Evolutionary conservation across 2,113 vertebrate genomes (phyloP).

Genomic region (Megalops atlanticus): DNA sequence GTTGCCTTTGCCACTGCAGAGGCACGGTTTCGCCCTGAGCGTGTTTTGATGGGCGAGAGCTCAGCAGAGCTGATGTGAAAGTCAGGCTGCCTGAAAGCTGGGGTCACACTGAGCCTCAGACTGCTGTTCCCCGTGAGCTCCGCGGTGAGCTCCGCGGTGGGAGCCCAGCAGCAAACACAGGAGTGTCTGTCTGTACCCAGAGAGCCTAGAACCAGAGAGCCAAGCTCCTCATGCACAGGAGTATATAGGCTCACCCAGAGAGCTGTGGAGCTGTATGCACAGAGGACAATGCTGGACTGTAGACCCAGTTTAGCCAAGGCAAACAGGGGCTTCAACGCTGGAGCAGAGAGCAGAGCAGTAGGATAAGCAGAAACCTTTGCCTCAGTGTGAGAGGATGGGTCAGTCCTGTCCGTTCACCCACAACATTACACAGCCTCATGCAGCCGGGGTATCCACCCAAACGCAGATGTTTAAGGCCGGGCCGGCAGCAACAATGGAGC

Average conservation of each 20-base stretch:
- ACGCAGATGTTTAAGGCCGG: constrained; percentile 8
- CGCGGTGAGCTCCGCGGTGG: no score
- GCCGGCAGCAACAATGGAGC: not conserved
- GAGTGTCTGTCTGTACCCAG: no score
- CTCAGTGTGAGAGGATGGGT: constrained; percentile 19
- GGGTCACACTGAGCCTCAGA: not conserved
- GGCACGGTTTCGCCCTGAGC: constrained; percentile 24
- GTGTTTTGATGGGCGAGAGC: constrained; percentile 15
- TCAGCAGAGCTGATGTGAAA: not conserved
- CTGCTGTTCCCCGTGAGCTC: not conserved
- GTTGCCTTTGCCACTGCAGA: constrained; percentile 41
- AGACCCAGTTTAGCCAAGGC: not conserved
- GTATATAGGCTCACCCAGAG: not conserved
- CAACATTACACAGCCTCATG: not conserved
- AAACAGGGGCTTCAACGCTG: not conserved
- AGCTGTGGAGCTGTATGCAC: not conserved
- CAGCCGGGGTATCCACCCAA: constrained; percentile 8
- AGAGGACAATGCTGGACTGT: not conserved
- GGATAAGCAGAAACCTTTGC: constrained; percentile 19
- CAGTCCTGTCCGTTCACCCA: constrained; percentile 1
- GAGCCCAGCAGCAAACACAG: no score
- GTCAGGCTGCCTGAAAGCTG: not conserved
- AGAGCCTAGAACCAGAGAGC: no score
- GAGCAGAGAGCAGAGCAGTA: not conserved
- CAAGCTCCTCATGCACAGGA: not conserved